phyloP scores from a whole-genome alignment of 2,888 invertebrate species.

The Notodonta dromedarius region DNA sequence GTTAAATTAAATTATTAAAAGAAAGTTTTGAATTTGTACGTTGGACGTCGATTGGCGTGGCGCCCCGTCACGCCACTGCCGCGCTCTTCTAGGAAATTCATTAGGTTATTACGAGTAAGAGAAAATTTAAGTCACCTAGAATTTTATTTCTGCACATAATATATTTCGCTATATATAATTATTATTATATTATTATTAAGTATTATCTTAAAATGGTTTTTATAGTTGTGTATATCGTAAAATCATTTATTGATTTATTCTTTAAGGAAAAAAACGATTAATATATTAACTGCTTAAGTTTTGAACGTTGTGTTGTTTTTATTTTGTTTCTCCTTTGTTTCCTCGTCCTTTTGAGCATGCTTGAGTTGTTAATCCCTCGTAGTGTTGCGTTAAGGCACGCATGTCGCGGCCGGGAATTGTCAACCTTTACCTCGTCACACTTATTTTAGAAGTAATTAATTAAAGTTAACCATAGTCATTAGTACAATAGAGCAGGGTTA shows the following conservation, averaged over 20 bases:
- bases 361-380: conserved; percentile 56
- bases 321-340: conserved; percentile 65
- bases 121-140: conserved; percentile 84
- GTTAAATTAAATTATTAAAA: conserved; percentile 78
- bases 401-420: conserved; percentile 69
- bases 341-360: conserved; percentile 67
- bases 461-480: conserved; percentile 82
- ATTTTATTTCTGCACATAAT: conserved; percentile 85
- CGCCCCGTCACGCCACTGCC: conserved; percentile 45
- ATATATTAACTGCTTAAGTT: conserved; percentile 85
- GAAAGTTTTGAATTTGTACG: conserved; percentile 73
- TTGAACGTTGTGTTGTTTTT: conserved; percentile 80
- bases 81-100: conserved; percentile 81
- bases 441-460: conserved; percentile 83
- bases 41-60: conserved; percentile 72
- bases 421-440: conserved; percentile 81
- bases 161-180: conserved; percentile 85
- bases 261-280: conserved; percentile 83
- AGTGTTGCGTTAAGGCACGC: conserved; percentile 61
- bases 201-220: conserved; percentile 84
- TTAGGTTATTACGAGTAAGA: conserved; percentile 82
- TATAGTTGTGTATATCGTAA: conserved; percentile 84
- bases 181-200: conserved; percentile 84
- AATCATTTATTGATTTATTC: conserved; percentile 84
- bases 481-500: conserved; percentile 85